phyloP scores from a whole-genome alignment of 2,113 vertebrate genomes.

The Ciconia boyciana region DNA sequence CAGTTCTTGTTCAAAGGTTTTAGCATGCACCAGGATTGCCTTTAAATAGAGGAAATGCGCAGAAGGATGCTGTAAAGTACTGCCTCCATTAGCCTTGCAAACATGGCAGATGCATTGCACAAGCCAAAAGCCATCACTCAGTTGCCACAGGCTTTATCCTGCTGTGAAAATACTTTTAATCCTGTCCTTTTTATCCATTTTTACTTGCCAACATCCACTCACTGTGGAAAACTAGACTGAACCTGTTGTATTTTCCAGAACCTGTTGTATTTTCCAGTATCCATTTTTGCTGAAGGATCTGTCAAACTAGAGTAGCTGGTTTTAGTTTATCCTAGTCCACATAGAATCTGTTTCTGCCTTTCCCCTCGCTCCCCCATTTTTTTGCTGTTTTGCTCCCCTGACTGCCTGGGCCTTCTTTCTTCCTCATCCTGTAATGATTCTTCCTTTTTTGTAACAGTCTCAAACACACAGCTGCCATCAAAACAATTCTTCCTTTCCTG shows the following conservation, averaged over 20 bases:
- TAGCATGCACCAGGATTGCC: neutral
- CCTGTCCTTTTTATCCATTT: neutral
- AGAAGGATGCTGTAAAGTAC: neutral
- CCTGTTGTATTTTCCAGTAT: neutral
- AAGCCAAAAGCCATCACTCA: neutral
- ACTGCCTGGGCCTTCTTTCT: conserved; percentile 34
- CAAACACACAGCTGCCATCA: conserved; percentile 20
- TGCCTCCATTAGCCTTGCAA: neutral
- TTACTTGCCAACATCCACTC: neutral
- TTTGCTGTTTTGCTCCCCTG: neutral
- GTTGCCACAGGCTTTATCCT: neutral
- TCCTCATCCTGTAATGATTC: conserved; percentile 46
- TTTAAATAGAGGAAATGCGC: neutral
- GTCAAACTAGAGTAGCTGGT: neutral
- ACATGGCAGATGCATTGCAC: neutral
- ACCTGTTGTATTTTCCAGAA: neutral
- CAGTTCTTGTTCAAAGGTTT: neutral
- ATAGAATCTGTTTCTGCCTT: neutral
- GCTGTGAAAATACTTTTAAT: neutral
- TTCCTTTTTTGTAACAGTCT: conserved; percentile 53
- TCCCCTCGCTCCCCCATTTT: neutral
- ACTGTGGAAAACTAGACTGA: neutral
- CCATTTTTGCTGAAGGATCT: neutral
- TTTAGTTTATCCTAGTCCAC: neutral
- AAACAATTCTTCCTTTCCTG: conserved; percentile 26